These are phyloP conservation scores for Meteorus colon DNA, from an alignment of 2,888 invertebrate genomes.

Conservation along the genomic window DNA sequence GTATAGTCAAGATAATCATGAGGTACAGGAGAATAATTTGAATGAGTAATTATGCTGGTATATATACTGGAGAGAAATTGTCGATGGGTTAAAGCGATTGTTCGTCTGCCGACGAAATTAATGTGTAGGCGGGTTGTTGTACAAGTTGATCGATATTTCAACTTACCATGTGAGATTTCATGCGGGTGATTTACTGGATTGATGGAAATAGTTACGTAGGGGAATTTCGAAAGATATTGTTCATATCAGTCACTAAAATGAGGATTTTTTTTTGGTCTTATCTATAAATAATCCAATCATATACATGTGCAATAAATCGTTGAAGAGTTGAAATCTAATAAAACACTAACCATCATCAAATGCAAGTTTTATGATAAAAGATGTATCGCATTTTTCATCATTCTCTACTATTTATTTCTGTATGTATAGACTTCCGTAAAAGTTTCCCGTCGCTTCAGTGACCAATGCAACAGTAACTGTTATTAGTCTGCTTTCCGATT, in stretches of 20 bases:
- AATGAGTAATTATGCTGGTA: constrained; percentile 14
- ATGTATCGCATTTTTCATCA: too few relatives aligned
- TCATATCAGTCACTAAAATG: background rate
- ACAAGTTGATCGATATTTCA: constrained; percentile 11
- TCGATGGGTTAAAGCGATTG: background rate
- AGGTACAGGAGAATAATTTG: background rate
- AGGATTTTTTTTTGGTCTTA: background rate
- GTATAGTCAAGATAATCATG: too few relatives aligned
- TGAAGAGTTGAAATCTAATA: too few relatives aligned
- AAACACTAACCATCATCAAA: too few relatives aligned
- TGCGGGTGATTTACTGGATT: constrained; percentile 9
- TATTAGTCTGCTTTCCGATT: too few relatives aligned
- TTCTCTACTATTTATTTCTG: too few relatives aligned
- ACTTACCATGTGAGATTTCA: constrained; percentile 1
- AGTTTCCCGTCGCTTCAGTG: too few relatives aligned
- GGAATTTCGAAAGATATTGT: background rate
- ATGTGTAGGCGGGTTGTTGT: constrained; percentile 8
- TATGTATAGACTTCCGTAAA: too few relatives aligned
- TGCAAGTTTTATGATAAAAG: too few relatives aligned
- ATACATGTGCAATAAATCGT: too few relatives aligned
- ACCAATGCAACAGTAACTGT: too few relatives aligned
- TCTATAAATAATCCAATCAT: too few relatives aligned
- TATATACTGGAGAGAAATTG: background rate
- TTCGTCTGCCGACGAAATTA: constrained; percentile 2
- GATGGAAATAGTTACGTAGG: background rate